phyloP scores from a whole-genome alignment of 2,797 vertebrate genomes.

The Ctenosaura bakeri region DNA sequence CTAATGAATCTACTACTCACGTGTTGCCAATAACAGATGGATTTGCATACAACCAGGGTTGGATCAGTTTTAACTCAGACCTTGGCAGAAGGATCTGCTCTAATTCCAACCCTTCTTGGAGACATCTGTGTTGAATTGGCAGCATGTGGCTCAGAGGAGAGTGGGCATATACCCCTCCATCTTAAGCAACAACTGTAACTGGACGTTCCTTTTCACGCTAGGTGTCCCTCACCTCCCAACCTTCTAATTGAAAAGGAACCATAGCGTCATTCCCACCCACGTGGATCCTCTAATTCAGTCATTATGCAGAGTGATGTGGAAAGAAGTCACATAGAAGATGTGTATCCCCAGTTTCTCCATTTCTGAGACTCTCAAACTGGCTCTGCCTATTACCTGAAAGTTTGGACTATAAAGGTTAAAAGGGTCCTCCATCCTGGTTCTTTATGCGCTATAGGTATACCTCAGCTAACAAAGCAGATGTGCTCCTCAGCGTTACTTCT shows the following conservation, averaged over 20 bases:
- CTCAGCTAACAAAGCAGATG: too few relatives aligned
- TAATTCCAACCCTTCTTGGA: not conserved
- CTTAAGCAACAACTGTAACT: not conserved
- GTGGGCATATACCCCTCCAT: not conserved
- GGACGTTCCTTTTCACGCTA: not conserved
- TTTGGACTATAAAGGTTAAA: not conserved
- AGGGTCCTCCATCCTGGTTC: not conserved
- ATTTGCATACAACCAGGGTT: not conserved
- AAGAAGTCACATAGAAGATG: not conserved
- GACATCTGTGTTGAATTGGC: not conserved
- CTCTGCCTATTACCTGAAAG: not conserved
- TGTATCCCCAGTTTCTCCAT: not conserved
- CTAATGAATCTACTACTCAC: not conserved
- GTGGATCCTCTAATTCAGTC: not conserved
- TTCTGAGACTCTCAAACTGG: not conserved
- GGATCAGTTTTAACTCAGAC: not conserved
- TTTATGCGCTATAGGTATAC: not conserved
- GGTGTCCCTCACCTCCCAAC: not conserved
- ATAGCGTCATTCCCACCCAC: not conserved
- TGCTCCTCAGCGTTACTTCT: too few relatives aligned
- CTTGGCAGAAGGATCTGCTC: not conserved
- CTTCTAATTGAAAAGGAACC: not conserved
- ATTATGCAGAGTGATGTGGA: not conserved
- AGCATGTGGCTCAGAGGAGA: not conserved
- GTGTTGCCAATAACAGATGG: not conserved